Evolutionary conservation across 2,888 invertebrate species (phyloP).

Genomic region (Hybos culiciformis): DNA sequence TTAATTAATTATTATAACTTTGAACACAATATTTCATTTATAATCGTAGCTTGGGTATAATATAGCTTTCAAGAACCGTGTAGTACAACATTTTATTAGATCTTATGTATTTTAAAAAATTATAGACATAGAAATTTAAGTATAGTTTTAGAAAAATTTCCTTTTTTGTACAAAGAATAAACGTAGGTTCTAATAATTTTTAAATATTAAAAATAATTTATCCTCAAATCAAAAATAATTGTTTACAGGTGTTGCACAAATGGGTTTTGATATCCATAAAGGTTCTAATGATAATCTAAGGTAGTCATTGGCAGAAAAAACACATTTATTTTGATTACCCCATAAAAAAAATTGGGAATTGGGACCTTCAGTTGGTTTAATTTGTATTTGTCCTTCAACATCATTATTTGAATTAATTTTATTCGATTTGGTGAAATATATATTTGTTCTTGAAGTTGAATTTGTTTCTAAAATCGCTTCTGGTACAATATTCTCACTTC

Average conservation of each 20-base stretch:
- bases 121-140: no score
- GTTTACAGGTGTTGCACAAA: conserved; percentile 5
- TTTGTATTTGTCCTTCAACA: background rate
- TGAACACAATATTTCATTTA: no score
- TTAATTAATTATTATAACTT: no score
- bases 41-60: no score
- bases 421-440: background rate
- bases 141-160: no score
- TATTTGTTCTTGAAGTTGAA: conserved; percentile 6
- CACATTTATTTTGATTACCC: conserved; percentile 6
- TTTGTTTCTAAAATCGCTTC: conserved; percentile 13
- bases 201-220: background rate
- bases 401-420: background rate
- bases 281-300: conserved; percentile 11
- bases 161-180: no score
- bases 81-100: no score
- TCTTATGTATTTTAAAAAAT: no score
- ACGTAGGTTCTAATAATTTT: no score
- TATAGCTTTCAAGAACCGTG: no score
- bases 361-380: conserved; percentile 7
- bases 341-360: conserved; percentile 12
- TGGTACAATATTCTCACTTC: background rate
- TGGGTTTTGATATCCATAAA: conserved; percentile 11
- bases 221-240: background rate
- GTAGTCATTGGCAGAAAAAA: conserved; percentile 11